Percentiles rank a stretch among this genome's conserved stretches.
Evolutionary conservation across 2,797 vertebrate species (phyloP).

Genomic region (Cyclura pinguis): DNA sequence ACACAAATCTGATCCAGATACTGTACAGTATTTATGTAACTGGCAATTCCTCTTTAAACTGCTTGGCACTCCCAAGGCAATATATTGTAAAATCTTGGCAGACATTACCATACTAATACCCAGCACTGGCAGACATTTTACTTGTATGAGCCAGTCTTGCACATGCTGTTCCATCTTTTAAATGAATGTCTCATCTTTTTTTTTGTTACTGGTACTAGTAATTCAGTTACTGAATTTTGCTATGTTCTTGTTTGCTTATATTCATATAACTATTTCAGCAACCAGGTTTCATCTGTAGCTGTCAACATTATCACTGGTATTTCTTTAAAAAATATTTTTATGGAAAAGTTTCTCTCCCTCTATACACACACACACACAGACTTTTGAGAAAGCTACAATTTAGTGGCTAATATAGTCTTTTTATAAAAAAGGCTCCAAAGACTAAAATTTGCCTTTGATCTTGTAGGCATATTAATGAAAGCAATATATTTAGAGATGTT

Average conservation of each 20-base stretch:
- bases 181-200: conserved; percentile 51
- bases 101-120: conserved; percentile 43
- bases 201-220: conserved; percentile 59
- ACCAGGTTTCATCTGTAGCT: conserved; percentile 70
- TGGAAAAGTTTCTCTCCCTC: conserved; percentile 8
- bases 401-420: conserved; percentile 52
- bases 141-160: conserved; percentile 65
- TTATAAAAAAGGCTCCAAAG: conserved; percentile 43
- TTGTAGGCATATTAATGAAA: conserved; percentile 60
- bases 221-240: conserved; percentile 61
- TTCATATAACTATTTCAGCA: conserved; percentile 68
- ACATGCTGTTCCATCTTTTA: conserved; percentile 55
- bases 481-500: conserved; percentile 43
- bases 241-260: conserved; percentile 63
- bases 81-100: conserved; percentile 70
- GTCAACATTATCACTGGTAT: conserved; percentile 62
- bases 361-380: too few relatives aligned
- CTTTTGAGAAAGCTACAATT: conserved; percentile 56
- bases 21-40: conserved; percentile 55
- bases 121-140: conserved; percentile 67
- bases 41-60: conserved; percentile 72
- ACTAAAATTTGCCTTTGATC: conserved; percentile 51
- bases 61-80: conserved; percentile 65
- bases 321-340: conserved; percentile 65
- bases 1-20: conserved; percentile 56